Base-by-base conservation (phyloP, 2,113 vertebrate species). In the Sorex fumeus region DNA sequence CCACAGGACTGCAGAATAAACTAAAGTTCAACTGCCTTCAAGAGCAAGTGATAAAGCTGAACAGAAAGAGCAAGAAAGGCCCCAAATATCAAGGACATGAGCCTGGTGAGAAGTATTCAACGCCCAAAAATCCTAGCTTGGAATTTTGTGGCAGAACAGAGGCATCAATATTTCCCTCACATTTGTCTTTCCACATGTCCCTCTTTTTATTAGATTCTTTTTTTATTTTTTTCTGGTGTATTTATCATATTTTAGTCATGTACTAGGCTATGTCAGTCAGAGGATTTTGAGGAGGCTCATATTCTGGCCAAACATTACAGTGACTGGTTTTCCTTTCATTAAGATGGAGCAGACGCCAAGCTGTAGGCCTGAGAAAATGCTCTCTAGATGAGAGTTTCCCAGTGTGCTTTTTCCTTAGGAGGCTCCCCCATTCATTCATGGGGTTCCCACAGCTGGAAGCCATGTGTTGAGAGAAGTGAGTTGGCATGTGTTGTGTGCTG, bases 401-500 rank as follows among this genome's bases (percentile, higher is more conserved):
- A 60, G 23, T 43, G 34, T 47, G 57, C 87, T 79, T 91, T 97
- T 96, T 96, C 88, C 95, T 96, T 90, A 81, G 85, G 90, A 60
- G 80, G 84, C 70, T 79, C 91, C 45, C 25, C 27, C 11, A 21
- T 60, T 21, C 16, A 85, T 64, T 95, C 96, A 95, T 36, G 62
- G 94, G 45, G 62, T 94, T 83, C 0, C 2, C 89, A 70, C 27
- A 75, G 93, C 91, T 78, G 93, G 87, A 90, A 96, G 95, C 92
- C 96, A 95, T 91, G 97, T 87, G 96, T 84, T 96, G 96, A 96
- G 93, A 96, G 96, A 97, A 95, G 94, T 81, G 97, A 95, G 95
- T 95, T 93, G 88, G 97, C 96, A 96, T 79, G 90, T 4, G 67
- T 85, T 28, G 87, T 1, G 4, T 91, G 93, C 92, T 91, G 95